A percentile compares a stretch with the other conserved stretches of the same genome.
These are phyloP conservation scores for Limonius californicus DNA, from an alignment of 1,140 invertebrate genomes.

Conservation along the genomic window DNA sequence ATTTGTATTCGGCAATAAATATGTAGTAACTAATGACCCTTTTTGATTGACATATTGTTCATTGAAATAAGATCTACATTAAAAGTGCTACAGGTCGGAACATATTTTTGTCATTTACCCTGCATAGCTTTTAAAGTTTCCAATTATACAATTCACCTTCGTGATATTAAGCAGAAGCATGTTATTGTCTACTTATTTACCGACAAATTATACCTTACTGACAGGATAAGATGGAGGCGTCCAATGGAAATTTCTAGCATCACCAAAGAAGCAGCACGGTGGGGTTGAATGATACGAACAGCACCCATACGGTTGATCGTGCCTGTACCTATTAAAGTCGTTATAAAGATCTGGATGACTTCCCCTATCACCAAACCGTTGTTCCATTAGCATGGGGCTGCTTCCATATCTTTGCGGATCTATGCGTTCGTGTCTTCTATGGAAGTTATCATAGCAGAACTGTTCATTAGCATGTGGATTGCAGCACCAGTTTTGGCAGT, in stretches of 20 bases:
- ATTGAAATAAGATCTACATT: too few relatives aligned
- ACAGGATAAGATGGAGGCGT: slow-evolving; percentile 24
- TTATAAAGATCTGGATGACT: slow-evolving; percentile 44
- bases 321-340: slow-evolving; percentile 35
- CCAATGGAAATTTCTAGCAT: slow-evolving; percentile 41
- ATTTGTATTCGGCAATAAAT: too few relatives aligned
- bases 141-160: too few relatives aligned
- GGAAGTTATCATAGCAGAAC: slow-evolving; percentile 41
- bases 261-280: slow-evolving; percentile 45
- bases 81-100: too few relatives aligned
- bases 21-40: too few relatives aligned
- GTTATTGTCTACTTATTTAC: background rate
- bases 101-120: too few relatives aligned
- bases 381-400: slow-evolving; percentile 45
- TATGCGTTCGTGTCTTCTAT: slow-evolving; percentile 45
- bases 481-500: slow-evolving; percentile 48
- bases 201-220: slow-evolving; percentile 22
- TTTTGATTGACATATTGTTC: too few relatives aligned
- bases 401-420: slow-evolving; percentile 48
- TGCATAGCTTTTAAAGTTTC: too few relatives aligned
- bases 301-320: slow-evolving; percentile 38
- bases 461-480: slow-evolving; percentile 44
- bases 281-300: slow-evolving; percentile 43
- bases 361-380: slow-evolving; percentile 29
- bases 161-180: too few relatives aligned